A percentile compares a stretch with the other conserved stretches of the same genome.
These are phyloP conservation scores for Acrocyrtus sp. DNA, from an alignment of 2,888 invertebrate genomes.

Conservation along the genomic window DNA sequence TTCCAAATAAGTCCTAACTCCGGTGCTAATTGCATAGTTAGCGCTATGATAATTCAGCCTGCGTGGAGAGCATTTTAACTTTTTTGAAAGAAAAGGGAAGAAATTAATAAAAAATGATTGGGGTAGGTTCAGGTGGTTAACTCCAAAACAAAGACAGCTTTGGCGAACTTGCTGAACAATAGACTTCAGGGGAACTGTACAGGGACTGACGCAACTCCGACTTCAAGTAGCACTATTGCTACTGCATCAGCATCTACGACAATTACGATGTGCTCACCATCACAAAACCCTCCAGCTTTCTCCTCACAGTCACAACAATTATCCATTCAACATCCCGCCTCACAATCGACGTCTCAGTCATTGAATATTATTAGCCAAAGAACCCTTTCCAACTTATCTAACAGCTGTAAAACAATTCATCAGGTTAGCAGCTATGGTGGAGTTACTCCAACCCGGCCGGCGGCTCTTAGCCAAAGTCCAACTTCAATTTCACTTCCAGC, in stretches of 20 bases:
- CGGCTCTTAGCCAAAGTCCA: constrained; percentile 60
- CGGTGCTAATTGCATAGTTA: no score
- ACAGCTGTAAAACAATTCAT: constrained; percentile 64
- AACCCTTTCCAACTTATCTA: constrained; percentile 71
- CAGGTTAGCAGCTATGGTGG: constrained; percentile 48
- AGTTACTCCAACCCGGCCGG: constrained; percentile 35
- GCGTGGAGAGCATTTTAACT: no score
- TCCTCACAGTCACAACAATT: constrained; percentile 55
- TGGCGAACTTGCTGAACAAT: constrained; percentile 93
- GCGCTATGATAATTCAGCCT: no score
- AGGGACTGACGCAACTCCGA: constrained; percentile 59
- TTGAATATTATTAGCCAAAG: constrained; percentile 64
- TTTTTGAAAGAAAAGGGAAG: no score
- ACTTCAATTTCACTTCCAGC: constrained; percentile 59
- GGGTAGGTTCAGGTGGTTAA: constrained; percentile 72
- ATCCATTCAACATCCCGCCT: constrained; percentile 50
- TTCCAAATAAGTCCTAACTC: no score
- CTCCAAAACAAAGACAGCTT: constrained; percentile 92
- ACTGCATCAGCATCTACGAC: constrained; percentile 61
- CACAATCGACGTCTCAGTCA: constrained; percentile 48
- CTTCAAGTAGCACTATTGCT: constrained; percentile 69
- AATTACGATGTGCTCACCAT: constrained; percentile 58
- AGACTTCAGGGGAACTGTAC: constrained; percentile 71
- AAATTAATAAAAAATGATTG: constrained; percentile 5
- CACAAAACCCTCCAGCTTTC: constrained; percentile 54